Evolutionary conservation across 1,140 invertebrate species (phyloP).

Genomic region (Zaprionus nigranus): DNA sequence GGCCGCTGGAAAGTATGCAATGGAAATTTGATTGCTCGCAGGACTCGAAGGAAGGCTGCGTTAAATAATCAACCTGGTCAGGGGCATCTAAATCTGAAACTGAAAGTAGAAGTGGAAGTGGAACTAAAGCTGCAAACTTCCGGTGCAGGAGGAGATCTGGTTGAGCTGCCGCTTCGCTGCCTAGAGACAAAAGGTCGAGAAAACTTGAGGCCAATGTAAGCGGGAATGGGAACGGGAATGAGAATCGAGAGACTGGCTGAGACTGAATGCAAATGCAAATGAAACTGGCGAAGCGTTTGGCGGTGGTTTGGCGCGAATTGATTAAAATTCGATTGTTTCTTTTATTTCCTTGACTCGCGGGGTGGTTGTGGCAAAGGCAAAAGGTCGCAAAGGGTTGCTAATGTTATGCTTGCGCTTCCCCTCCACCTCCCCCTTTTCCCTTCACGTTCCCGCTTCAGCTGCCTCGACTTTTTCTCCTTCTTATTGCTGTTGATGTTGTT

Average conservation of each 20-base stretch:
- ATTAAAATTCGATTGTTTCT: conserved; percentile 84
- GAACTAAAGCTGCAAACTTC: conserved; percentile 19
- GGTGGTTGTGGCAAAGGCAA: conserved; percentile 6
- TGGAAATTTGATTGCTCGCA: conserved; percentile 15
- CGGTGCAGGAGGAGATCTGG: conserved; percentile 11
- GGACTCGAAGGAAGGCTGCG: conserved; percentile 37
- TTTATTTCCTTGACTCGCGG: conserved; percentile 62
- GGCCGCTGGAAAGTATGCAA: conserved; percentile 33
- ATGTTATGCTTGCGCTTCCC: conserved; percentile 29
- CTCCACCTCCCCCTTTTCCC: not conserved
- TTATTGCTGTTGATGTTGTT: conserved; percentile 44
- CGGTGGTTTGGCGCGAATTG: conserved; percentile 67
- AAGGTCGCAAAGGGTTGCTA: conserved; percentile 56
- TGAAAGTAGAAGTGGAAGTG: not conserved
- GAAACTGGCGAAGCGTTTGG: conserved; percentile 59
- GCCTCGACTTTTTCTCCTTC: conserved; percentile 8
- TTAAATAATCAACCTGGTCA: conserved; percentile 61
- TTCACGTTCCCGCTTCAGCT: not conserved
- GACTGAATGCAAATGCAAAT: conserved; percentile 61
- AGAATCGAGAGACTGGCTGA: not conserved
- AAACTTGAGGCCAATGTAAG: conserved; percentile 1
- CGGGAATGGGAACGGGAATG: not conserved
- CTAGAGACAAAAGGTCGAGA: conserved; percentile 52
- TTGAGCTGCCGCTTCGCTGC: conserved; percentile 54
- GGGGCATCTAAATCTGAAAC: conserved; percentile 15